Conservation (phyloP, 2,113 vertebrate species). For the Heloderma charlesbogerti region DNA sequence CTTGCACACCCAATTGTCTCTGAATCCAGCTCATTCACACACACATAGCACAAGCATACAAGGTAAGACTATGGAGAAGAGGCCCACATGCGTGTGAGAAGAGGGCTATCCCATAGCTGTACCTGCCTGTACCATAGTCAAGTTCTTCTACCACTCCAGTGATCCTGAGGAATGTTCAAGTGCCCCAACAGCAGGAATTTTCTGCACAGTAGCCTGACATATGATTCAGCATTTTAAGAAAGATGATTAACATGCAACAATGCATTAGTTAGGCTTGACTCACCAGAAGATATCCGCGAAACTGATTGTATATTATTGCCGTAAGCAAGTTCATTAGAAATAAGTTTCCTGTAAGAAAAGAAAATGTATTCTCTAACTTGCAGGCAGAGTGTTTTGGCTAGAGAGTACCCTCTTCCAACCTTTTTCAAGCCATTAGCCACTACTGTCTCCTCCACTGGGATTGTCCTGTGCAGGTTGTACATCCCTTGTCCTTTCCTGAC, state of each 20-base stretch:
- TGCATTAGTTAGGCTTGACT: constrained; percentile 59
- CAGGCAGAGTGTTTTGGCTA: too few relatives aligned
- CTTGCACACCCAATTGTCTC: neutral
- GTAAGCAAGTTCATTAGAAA: constrained; percentile 97
- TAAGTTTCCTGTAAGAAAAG: constrained; percentile 85
- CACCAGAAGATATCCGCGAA: constrained; percentile 97
- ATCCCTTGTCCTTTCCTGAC: neutral
- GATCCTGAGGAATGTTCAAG: neutral
- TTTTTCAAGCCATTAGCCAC: neutral
- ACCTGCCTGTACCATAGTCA: neutral
- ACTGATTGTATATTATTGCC: constrained; percentile 98
- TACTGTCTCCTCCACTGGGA: neutral
- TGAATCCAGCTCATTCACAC: neutral
- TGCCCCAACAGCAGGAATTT: neutral
- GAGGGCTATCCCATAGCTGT: neutral
- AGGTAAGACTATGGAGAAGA: neutral
- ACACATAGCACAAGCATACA: neutral
- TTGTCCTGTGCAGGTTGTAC: neutral
- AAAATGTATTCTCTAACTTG: neutral
- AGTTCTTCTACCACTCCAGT: neutral
- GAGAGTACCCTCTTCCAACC: too few relatives aligned
- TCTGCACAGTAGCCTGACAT: neutral
- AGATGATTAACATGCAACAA: neutral
- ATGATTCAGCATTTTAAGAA: neutral
- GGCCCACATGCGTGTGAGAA: neutral